phyloP scores from a whole-genome alignment of 2,888 invertebrate genomes.

The Anodontia alba region DNA sequence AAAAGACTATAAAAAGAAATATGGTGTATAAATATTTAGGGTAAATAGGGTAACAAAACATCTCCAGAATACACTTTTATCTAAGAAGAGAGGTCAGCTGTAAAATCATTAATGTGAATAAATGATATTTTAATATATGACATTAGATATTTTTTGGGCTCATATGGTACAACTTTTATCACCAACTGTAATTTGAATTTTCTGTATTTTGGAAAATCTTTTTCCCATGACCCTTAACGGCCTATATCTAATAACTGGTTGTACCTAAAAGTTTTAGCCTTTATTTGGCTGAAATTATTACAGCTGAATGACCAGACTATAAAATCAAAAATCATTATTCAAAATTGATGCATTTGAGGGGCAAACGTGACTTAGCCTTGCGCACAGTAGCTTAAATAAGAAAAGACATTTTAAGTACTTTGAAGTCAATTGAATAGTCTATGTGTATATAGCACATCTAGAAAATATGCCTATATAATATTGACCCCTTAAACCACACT shows the following conservation, averaged over 20 bases:
- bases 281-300: not conserved
- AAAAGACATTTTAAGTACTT: not conserved
- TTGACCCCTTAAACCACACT: no score
- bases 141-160: not conserved
- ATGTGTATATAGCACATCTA: no score
- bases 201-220: not conserved
- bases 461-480: no score
- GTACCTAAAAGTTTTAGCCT: not conserved
- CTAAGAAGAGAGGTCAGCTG: not conserved
- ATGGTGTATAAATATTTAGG: no score
- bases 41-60: no score
- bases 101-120: not conserved
- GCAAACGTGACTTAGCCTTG: not conserved
- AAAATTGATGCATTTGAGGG: not conserved
- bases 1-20: no score
- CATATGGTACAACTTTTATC: not conserved
- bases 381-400: not conserved
- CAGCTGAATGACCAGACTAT: not conserved
- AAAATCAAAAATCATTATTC: not conserved
- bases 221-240: not conserved
- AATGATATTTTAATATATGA: conserved; percentile 9
- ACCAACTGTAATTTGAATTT: not conserved
- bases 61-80: no score
- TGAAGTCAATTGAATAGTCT: not conserved
- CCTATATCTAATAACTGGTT: not conserved